These are phyloP conservation scores for Cynopterus sphinx DNA, from an alignment of 2,797 vertebrate genomes.

Conservation along the genomic window DNA sequence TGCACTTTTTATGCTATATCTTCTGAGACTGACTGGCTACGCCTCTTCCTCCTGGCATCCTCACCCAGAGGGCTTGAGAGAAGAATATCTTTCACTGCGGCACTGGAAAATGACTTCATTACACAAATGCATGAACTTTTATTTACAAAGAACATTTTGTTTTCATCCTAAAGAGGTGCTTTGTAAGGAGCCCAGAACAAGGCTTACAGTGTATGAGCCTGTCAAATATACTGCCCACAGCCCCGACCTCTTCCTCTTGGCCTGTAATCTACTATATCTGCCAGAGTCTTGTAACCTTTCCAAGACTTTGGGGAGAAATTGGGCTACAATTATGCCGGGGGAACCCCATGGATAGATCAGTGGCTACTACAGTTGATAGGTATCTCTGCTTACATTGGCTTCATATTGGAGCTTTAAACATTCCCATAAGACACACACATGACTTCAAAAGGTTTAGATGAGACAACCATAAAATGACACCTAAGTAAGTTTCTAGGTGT, in stretches of 20 bases:
- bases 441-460: constrained; percentile 1
- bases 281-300: constrained; percentile 71
- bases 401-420: neutral
- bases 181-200: constrained; percentile 87
- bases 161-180: constrained; percentile 88
- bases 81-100: constrained; percentile 80
- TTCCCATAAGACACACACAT: neutral
- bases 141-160: constrained; percentile 91
- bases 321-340: constrained; percentile 1
- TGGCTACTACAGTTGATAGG: neutral
- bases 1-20: neutral
- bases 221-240: constrained; percentile 77
- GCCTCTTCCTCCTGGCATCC: constrained; percentile 57
- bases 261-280: constrained; percentile 61
- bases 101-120: constrained; percentile 87
- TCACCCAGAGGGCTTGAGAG: constrained; percentile 60
- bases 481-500: neutral
- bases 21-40: constrained; percentile 50
- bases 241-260: constrained; percentile 76
- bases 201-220: constrained; percentile 83
- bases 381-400: neutral
- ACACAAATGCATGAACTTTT: constrained; percentile 87
- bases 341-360: neutral
- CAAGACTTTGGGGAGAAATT: constrained; percentile 57
- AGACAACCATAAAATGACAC: neutral